Conservation (phyloP, 2,888 invertebrate genomes). For the Tortricodes alternella region DNA sequence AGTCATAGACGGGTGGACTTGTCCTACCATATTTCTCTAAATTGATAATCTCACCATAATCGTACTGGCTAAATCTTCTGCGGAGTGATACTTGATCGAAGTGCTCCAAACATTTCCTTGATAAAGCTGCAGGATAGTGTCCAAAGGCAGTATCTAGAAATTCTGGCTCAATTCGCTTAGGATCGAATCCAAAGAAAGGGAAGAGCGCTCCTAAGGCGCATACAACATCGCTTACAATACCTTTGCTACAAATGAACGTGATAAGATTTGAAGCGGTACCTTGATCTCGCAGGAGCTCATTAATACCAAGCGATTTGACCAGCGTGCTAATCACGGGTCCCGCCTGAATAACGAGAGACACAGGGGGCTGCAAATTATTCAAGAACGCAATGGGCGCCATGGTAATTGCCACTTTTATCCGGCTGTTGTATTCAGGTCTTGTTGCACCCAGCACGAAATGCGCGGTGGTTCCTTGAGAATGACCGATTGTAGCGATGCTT, state of each 20-base stretch:
- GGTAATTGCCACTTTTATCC: constrained; percentile 21
- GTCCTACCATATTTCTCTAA: constrained; percentile 39
- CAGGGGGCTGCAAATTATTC: constrained; percentile 35
- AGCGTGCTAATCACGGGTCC: constrained; percentile 2
- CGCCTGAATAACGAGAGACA: constrained; percentile 9
- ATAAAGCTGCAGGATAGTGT: constrained; percentile 51
- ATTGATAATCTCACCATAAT: constrained; percentile 48
- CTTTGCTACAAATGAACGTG: constrained; percentile 8
- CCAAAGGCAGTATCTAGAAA: constrained; percentile 39
- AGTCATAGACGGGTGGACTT: constrained; percentile 48
- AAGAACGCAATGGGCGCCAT: constrained; percentile 29
- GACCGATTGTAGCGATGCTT: constrained; percentile 11
- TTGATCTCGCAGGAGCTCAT: constrained; percentile 31
- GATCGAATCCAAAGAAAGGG: constrained; percentile 30
- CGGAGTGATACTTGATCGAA: constrained; percentile 43
- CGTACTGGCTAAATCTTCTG: constrained; percentile 46
- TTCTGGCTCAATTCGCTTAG: constrained; percentile 39
- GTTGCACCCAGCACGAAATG: constrained; percentile 19
- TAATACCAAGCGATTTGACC: constrained; percentile 5
- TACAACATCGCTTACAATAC: constrained; percentile 4
- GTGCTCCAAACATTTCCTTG: constrained; percentile 50
- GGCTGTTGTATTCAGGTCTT: constrained; percentile 25
- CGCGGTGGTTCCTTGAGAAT: constrained; percentile 29
- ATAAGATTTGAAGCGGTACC: constrained; percentile 26
- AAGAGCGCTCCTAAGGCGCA: constrained; percentile 2